Evolutionary conservation across 2,888 invertebrate genomes (phyloP).

Genomic region (Trissoscelio sp.): DNA sequence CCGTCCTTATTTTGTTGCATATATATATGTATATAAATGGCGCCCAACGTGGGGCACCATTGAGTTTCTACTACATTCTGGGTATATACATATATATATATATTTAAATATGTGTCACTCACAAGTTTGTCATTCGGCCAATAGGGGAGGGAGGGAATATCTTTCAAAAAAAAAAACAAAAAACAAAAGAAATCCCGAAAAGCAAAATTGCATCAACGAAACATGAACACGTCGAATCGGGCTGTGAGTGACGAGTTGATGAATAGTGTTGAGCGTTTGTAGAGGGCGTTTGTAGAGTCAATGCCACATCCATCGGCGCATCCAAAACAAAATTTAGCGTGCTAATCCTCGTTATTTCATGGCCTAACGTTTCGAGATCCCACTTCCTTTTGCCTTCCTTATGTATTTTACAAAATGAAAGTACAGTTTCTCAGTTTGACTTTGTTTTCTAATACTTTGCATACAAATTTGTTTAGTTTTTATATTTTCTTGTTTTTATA

Average conservation of each 20-base stretch:
- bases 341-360: constrained; percentile 55
- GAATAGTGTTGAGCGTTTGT: constrained; percentile 28
- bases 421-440: constrained; percentile 14
- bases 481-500: neutral
- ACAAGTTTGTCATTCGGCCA: neutral
- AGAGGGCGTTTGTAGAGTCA: constrained; percentile 17
- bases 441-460: neutral
- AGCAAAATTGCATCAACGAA: neutral
- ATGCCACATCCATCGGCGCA: constrained; percentile 32
- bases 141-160: too few relatives aligned
- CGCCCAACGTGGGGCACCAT: neutral
- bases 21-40: constrained; percentile 15
- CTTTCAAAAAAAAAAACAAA: neutral
- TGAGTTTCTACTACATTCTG: neutral
- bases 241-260: constrained; percentile 4
- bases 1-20: constrained; percentile 20
- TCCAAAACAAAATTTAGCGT: constrained; percentile 77
- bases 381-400: constrained; percentile 67
- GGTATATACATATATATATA: constrained; percentile 10
- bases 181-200: neutral
- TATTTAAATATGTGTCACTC: constrained; percentile 1
- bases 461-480: neutral
- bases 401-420: constrained; percentile 54
- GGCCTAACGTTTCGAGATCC: constrained; percentile 59
- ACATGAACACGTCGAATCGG: constrained; percentile 9